phyloP scores from a whole-genome alignment of 1,140 invertebrate genomes.

The Panagrolaimus sp. region DNA sequence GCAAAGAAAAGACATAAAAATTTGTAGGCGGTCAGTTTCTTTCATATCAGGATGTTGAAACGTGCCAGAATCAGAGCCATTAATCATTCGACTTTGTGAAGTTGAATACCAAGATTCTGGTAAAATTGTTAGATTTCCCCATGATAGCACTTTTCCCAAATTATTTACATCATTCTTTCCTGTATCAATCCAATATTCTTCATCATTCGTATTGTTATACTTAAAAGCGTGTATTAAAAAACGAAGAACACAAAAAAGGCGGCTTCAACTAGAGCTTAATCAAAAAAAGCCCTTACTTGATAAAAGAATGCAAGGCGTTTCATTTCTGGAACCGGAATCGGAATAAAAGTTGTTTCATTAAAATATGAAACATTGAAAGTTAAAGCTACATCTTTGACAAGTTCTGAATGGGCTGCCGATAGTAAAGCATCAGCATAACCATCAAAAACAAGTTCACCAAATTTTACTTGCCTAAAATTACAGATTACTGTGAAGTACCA shows the following conservation, averaged over 20 bases:
- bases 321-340: constrained; percentile 28
- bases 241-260: too few relatives aligned
- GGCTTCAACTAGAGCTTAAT: neutral
- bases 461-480: neutral
- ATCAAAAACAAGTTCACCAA: constrained; percentile 32
- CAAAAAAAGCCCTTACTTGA: constrained; percentile 23
- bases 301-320: constrained; percentile 31
- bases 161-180: constrained; percentile 31
- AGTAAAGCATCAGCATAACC: constrained; percentile 31
- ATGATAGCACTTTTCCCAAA: constrained; percentile 21
- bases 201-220: constrained; percentile 42
- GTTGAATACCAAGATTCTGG: constrained; percentile 19
- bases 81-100: constrained; percentile 15
- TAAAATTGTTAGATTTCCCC: constrained; percentile 10
- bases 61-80: constrained; percentile 11
- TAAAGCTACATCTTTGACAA: constrained; percentile 22
- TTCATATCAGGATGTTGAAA: neutral
- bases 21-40: neutral
- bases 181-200: constrained; percentile 26
- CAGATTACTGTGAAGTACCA: neutral
- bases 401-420: constrained; percentile 21
- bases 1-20: neutral
- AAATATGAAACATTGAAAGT: constrained; percentile 13
- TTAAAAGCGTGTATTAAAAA: neutral
- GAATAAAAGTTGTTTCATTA: constrained; percentile 25